These are phyloP conservation scores for Herpailurus yagouaroundi DNA, from an alignment of 2,113 vertebrate genomes.

Conservation along the genomic window DNA sequence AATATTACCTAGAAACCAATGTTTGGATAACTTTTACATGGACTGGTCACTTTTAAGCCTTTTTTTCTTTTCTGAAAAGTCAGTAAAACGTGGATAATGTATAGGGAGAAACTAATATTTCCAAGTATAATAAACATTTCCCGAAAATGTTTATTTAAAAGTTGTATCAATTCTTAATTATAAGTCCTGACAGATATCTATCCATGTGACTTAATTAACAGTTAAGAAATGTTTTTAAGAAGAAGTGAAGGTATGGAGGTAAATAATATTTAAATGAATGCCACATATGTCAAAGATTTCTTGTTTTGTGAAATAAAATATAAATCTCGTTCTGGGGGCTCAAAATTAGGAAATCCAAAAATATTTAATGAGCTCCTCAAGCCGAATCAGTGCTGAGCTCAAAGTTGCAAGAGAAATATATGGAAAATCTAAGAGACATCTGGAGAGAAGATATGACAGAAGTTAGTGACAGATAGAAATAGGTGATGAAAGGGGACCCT, in stretches of 20 bases:
- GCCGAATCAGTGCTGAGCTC: background rate
- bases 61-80: background rate
- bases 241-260: background rate
- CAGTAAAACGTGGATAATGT: background rate
- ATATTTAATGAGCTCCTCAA: background rate
- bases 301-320: background rate
- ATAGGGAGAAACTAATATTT: background rate
- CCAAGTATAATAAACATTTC: background rate
- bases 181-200: background rate
- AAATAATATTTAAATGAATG: slow-evolving; percentile 4
- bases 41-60: background rate
- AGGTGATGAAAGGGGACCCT: background rate
- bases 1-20: slow-evolving; percentile 33
- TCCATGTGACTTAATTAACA: background rate
- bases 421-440: background rate
- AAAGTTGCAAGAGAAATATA: background rate
- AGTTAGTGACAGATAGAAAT: background rate
- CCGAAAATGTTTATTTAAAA: background rate
- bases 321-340: background rate
- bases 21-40: slow-evolving; percentile 23
- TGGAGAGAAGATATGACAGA: background rate
- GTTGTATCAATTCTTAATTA: background rate
- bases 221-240: background rate
- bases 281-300: background rate
- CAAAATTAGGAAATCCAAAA: background rate